These are phyloP conservation scores for Drosophila prolongata DNA, from an alignment of 2,888 invertebrate genomes.

Conservation along the genomic window DNA sequence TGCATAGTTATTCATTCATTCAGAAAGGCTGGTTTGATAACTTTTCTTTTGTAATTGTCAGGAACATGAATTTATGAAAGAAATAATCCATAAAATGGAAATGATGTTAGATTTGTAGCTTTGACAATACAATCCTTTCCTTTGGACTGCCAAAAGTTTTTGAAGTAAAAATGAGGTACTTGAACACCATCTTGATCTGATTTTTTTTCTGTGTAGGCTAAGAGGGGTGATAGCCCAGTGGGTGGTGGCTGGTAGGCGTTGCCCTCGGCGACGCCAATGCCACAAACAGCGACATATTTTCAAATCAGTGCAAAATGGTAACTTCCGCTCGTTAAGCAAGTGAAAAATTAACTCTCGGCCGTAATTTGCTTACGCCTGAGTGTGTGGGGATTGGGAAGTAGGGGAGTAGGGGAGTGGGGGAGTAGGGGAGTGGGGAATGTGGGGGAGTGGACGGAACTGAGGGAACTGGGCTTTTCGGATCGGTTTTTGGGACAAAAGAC, in stretches of 20 bases:
- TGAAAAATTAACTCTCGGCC: conserved; percentile 82
- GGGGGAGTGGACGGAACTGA: background rate
- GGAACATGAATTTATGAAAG: too few species aligned
- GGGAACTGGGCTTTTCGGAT: background rate
- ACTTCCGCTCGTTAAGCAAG: conserved; percentile 84
- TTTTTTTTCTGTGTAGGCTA: background rate
- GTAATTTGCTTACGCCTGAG: conserved; percentile 73
- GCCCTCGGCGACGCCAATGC: conserved; percentile 69
- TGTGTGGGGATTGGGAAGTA: conserved; percentile 22
- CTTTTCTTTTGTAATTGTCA: too few species aligned
- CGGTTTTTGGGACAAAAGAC: conserved; percentile 38
- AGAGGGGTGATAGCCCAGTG: conserved; percentile 22
- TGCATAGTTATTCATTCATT: too few species aligned
- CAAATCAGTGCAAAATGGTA: conserved; percentile 82
- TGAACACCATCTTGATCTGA: too few species aligned
- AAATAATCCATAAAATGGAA: too few species aligned
- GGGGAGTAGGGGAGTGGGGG: background rate
- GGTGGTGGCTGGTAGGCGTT: conserved; percentile 29
- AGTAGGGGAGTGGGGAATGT: background rate
- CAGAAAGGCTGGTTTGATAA: too few species aligned
- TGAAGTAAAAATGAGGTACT: too few species aligned
- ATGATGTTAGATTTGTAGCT: too few species aligned
- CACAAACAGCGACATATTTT: conserved; percentile 81
- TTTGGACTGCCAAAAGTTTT: too few species aligned
- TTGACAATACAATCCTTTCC: too few species aligned